Evolutionary conservation across 2,888 invertebrate genomes (phyloP).

Genomic region (Hyles lineata): DNA sequence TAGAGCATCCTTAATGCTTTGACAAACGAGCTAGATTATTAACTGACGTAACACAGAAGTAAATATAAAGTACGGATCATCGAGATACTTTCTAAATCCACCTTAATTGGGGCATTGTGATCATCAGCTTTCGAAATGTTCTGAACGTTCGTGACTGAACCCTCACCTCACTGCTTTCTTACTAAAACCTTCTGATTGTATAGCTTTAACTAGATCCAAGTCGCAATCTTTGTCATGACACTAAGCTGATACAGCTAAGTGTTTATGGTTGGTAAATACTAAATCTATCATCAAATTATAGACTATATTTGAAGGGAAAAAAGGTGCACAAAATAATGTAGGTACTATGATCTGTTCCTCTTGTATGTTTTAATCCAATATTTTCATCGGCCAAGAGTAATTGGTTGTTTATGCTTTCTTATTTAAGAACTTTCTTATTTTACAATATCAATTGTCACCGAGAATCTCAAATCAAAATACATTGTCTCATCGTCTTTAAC

Average conservation of each 20-base stretch:
- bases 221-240: neutral
- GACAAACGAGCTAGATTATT: constrained; percentile 58
- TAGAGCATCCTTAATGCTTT: constrained; percentile 51
- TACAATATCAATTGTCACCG: too few relatives aligned
- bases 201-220: neutral
- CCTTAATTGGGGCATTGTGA: constrained; percentile 43
- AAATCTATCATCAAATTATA: too few relatives aligned
- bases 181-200: constrained; percentile 28
- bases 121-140: constrained; percentile 48
- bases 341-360: too few relatives aligned
- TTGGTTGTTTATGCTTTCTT: too few relatives aligned
- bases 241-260: neutral
- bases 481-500: too few relatives aligned
- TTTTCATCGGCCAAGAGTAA: too few relatives aligned
- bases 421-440: too few relatives aligned
- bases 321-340: too few relatives aligned
- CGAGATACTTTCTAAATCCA: constrained; percentile 45
- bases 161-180: constrained; percentile 35
- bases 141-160: constrained; percentile 45
- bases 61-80: constrained; percentile 33
- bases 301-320: too few relatives aligned
- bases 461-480: too few relatives aligned
- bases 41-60: constrained; percentile 51
- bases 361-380: too few relatives aligned
- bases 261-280: too few relatives aligned